A percentile compares a stretch with the other conserved stretches of the same genome.
These are phyloP conservation scores for Sitobion miscanthi DNA, from an alignment of 1,140 invertebrate genomes.

Conservation along the genomic window DNA sequence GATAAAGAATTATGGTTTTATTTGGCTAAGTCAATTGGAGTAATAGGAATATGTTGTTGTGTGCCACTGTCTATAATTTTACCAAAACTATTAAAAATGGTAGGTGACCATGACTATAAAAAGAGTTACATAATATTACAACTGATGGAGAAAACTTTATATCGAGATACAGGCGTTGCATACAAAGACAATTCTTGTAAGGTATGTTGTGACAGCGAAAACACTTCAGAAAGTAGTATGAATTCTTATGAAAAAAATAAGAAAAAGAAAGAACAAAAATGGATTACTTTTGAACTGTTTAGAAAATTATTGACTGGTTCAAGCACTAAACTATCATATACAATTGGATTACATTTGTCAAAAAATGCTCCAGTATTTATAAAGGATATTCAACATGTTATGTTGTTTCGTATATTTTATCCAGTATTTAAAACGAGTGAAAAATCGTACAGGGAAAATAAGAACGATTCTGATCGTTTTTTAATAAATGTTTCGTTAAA, in stretches of 20 bases:
- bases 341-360: slow-evolving; percentile 68
- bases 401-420: slow-evolving; percentile 63
- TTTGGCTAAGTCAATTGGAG: slow-evolving; percentile 67
- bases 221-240: slow-evolving; percentile 21
- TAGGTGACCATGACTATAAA: slow-evolving; percentile 61
- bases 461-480: slow-evolving; percentile 66
- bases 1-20: slow-evolving; percentile 64
- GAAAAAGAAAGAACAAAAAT: slow-evolving; percentile 58
- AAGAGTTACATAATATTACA: slow-evolving; percentile 62
- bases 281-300: slow-evolving; percentile 66
- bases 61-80: slow-evolving; percentile 66
- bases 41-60: slow-evolving; percentile 71
- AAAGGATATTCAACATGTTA: slow-evolving; percentile 66
- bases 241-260: slow-evolving; percentile 43
- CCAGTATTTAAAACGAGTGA: slow-evolving; percentile 69
- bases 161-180: slow-evolving; percentile 62
- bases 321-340: slow-evolving; percentile 67
- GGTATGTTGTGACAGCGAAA: slow-evolving; percentile 51
- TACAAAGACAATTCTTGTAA: slow-evolving; percentile 49
- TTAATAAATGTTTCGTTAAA: slow-evolving; percentile 69
- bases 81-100: slow-evolving; percentile 62
- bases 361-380: slow-evolving; percentile 67
- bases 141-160: slow-evolving; percentile 69
- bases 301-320: slow-evolving; percentile 66
- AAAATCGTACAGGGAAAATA: slow-evolving; percentile 63